Conservation (phyloP, 1,140 invertebrate genomes). For the Ditylenchus dipsaci region DNA sequence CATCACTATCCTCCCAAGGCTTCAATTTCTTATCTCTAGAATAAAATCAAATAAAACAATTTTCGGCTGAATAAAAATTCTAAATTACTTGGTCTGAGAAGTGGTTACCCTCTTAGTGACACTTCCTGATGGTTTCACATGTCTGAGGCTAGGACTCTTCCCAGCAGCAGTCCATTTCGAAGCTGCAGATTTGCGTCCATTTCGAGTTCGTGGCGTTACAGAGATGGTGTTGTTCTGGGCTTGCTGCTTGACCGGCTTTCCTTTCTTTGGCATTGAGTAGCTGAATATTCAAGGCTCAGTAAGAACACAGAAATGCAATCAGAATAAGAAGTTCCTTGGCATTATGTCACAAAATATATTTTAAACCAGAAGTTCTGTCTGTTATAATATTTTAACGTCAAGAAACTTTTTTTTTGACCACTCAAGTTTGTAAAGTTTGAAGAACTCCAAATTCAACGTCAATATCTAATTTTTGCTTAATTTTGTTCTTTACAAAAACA, state of each 20-base stretch:
- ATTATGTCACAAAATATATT: not conserved
- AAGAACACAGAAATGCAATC: too few relatives aligned
- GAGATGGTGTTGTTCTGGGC: not conserved
- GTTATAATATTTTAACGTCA: too few relatives aligned
- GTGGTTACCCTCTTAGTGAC: too few relatives aligned
- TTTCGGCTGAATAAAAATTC: too few relatives aligned
- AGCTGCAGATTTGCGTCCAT: not conserved
- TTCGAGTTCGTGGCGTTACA: not conserved
- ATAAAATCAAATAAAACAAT: not conserved
- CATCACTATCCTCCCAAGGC: conserved; percentile 29
- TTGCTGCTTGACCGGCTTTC: not conserved
- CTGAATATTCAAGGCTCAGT: too few relatives aligned
- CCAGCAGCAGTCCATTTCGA: not conserved
- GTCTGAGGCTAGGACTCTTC: not conserved
- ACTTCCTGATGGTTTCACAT: not conserved
- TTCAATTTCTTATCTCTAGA: conserved; percentile 11
- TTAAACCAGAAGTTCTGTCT: too few relatives aligned
- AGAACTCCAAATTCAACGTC: too few relatives aligned
- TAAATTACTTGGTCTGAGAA: too few relatives aligned
- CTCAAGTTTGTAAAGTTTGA: too few relatives aligned
- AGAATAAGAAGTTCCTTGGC: not conserved
- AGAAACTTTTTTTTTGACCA: too few relatives aligned
- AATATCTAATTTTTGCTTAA: too few relatives aligned
- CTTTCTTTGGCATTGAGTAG: not conserved
- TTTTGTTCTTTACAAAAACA: too few relatives aligned